Evolutionary conservation across 1,140 invertebrate species (phyloP).

Genomic region (Pinna nobilis): DNA sequence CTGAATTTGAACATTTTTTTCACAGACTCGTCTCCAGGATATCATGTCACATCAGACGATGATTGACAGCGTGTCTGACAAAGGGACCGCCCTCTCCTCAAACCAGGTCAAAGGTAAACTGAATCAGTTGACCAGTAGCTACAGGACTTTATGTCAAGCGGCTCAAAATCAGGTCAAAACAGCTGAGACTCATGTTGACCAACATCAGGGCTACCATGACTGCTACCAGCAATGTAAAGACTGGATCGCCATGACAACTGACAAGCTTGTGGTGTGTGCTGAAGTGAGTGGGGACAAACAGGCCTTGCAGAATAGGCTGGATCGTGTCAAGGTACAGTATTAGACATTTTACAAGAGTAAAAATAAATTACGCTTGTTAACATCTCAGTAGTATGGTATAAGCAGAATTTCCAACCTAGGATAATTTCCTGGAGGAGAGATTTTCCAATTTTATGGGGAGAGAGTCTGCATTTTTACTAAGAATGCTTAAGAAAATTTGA

Average conservation of each 20-base stretch:
- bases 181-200: conserved; percentile 88
- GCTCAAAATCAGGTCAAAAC: conserved; percentile 89
- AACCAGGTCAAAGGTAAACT: conserved; percentile 66
- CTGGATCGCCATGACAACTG: conserved; percentile 83
- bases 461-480: too few species aligned
- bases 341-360: too few species aligned
- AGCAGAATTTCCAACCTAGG: too few species aligned
- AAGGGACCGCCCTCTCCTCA: conserved; percentile 92
- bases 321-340: conserved; percentile 80
- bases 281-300: conserved; percentile 92
- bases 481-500: too few species aligned
- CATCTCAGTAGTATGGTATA: too few species aligned
- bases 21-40: conserved; percentile 84
- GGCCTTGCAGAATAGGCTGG: conserved; percentile 91
- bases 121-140: conserved; percentile 73
- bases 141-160: conserved; percentile 90
- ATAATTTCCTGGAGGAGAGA: too few species aligned
- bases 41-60: conserved; percentile 93
- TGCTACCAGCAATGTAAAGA: conserved; percentile 62
- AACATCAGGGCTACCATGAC: conserved; percentile 79
- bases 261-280: conserved; percentile 92
- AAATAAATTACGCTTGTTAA: too few species aligned
- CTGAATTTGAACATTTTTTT: conserved; percentile 25
- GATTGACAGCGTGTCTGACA: conserved; percentile 93
- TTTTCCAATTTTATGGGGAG: too few species aligned